phyloP scores from a whole-genome alignment of 2,888 invertebrate species.

The Ephialtes manifestator region DNA sequence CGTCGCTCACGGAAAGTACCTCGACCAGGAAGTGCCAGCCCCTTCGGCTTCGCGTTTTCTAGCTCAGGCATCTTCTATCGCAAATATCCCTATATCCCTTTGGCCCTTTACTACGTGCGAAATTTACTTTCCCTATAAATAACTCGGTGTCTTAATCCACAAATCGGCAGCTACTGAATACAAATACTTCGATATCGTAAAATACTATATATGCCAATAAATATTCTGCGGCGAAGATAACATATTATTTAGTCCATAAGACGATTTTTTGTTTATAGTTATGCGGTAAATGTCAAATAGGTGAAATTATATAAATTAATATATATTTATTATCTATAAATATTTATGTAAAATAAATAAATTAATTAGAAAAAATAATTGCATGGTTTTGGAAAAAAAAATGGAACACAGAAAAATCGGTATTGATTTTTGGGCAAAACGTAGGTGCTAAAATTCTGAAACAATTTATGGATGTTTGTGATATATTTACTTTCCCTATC shows the following conservation, averaged over 20 bases:
- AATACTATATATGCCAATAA: background rate
- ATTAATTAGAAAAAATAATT: too few species aligned
- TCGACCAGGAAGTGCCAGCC: constrained; percentile 43
- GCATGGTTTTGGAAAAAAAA: too few species aligned
- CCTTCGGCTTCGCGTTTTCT: constrained; percentile 14
- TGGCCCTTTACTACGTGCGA: background rate
- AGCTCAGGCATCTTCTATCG: constrained; percentile 5
- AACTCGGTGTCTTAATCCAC: background rate
- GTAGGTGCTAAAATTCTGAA: too few species aligned
- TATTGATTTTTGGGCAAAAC: too few species aligned
- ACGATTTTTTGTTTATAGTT: too few species aligned
- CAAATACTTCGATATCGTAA: constrained; percentile 4
- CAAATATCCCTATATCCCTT: background rate
- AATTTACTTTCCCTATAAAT: constrained; percentile 1
- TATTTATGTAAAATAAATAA: too few species aligned
- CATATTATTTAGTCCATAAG: background rate
- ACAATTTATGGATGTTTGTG: too few species aligned
- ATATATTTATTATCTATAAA: too few species aligned
- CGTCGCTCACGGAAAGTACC: constrained; percentile 69
- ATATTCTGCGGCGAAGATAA: background rate
- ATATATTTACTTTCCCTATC: background rate
- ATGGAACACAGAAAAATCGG: too few species aligned
- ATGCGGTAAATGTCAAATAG: too few species aligned
- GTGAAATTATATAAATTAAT: too few species aligned
- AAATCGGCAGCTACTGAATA: background rate